Base-by-base conservation (phyloP, 2,888 invertebrate genomes). In the Ophion slaviceki region DNA sequence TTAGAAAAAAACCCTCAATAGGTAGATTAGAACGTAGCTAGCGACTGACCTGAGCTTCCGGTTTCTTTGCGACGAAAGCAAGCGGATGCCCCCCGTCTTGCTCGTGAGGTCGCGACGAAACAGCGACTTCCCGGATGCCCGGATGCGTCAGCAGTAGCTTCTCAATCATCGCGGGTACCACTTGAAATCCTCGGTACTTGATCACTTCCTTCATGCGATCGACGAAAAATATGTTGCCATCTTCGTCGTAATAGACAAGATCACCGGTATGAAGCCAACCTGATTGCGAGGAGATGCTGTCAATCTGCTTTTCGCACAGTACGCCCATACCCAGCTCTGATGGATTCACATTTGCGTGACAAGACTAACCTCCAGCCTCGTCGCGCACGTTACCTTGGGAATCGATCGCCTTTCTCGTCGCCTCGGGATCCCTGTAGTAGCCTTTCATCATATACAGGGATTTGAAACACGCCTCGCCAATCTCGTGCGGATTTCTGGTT, bases 191-290 rank as follows among this genome's bases (percentile, higher is more conserved):
- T 66, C 89, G 86, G 20, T 90, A 92, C 86, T 93, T 94, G 10
- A 94, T 89, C 11, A 93, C 53, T 47, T 92, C 93, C 68, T 93
- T 92, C 1, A 93, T 53, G 81, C 94, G 88, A 36, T 93, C 94
- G 0, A 92, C 67, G 45, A 93, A 88, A 17, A 89, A 93, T 2
- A 93, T 11, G 61, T 92, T 88, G 0, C 91, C 92, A 1, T 91
- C 88, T 6, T 92, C 90, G 45, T 92, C 91, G 47, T 90, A 90
- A 67, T 92, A 92, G 11, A 88, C 90, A 3, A 93, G 80, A 84
- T 94, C 94, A 10, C 94, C 94, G 0, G 92, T 89, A n/a, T 91
- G 92, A 24, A 92, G n/a, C 92, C 92, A 94, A 4, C 92, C 92
- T 81, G 32, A 8, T 11, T 14, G 47, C 14, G 47, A 14, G 3